A percentile compares a stretch with the other conserved stretches of the same genome.
Conservation (phyloP, 2,888 invertebrate species). For the Chorisops tibialis region DNA sequence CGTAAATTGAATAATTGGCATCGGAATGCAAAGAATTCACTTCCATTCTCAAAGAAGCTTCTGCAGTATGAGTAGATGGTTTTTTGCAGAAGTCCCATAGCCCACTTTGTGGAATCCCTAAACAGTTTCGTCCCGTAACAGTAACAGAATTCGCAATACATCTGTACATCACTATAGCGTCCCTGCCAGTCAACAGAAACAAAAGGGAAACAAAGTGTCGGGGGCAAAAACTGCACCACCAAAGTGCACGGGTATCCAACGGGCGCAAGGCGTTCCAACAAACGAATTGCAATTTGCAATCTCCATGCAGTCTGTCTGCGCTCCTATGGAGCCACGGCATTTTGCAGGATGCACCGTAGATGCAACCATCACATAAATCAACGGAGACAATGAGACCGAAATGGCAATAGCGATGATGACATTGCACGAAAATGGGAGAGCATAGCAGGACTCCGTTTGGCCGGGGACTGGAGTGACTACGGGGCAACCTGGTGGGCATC, state of each 20-base stretch:
- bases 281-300: slow-evolving; percentile 7
- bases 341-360: slow-evolving; percentile 11
- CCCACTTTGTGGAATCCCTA: too few relatives aligned
- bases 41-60: slow-evolving; percentile 19
- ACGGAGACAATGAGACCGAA: slow-evolving; percentile 17
- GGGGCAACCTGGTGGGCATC: too few relatives aligned
- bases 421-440: neutral
- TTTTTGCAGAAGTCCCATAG: slow-evolving; percentile 3
- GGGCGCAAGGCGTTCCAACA: neutral
- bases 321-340: slow-evolving; percentile 10
- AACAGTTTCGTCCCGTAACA: too few relatives aligned
- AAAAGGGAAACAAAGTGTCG: too few relatives aligned
- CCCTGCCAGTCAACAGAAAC: too few relatives aligned
- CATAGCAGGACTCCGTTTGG: too few relatives aligned
- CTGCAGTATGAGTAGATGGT: slow-evolving; percentile 18
- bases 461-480: too few relatives aligned
- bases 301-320: neutral
- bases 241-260: slow-evolving; percentile 8
- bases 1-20: slow-evolving; percentile 25
- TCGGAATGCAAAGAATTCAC: slow-evolving; percentile 19
- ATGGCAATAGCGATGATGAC: slow-evolving; percentile 4
- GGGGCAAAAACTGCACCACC: slow-evolving; percentile 17
- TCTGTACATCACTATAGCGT: too few relatives aligned
- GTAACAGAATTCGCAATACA: too few relatives aligned
- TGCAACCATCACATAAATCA: slow-evolving; percentile 22